Evolutionary conservation across 2,113 vertebrate species (phyloP).

Genomic region (Megaleporinus macrocephalus): DNA sequence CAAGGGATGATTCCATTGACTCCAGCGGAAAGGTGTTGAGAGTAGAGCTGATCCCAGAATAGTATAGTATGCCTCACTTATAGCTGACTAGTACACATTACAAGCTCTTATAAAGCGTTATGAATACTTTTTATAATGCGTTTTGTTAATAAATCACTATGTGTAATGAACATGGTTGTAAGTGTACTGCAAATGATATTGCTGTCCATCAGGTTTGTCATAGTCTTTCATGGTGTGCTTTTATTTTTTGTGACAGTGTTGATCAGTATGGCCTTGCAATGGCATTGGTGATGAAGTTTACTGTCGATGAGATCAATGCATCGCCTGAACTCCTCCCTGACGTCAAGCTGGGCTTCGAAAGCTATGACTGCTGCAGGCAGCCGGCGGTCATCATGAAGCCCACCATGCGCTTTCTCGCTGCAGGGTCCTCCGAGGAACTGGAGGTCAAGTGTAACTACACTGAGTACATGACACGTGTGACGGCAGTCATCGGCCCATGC

Average conservation of each 20-base stretch:
- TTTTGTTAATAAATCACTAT: no score
- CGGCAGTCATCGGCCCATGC: slow-evolving; percentile 84
- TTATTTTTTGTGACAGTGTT: slow-evolving; percentile 70
- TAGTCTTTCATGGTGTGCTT: neutral
- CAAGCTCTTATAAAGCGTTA: no score
- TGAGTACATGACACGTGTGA: slow-evolving; percentile 77
- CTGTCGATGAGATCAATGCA: slow-evolving; percentile 88
- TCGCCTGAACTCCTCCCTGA: slow-evolving; percentile 79
- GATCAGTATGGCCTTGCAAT: slow-evolving; percentile 73
- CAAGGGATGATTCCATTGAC: no score
- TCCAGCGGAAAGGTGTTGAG: no score
- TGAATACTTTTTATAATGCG: no score
- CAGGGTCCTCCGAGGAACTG: slow-evolving; percentile 31
- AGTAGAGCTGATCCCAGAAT: no score
- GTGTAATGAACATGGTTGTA: no score
- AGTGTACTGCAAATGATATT: neutral
- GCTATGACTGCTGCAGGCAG: slow-evolving; percentile 78
- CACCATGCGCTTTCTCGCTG: slow-evolving; percentile 79
- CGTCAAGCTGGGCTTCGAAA: slow-evolving; percentile 80
- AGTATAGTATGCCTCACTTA: no score
- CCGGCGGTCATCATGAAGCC: slow-evolving; percentile 75
- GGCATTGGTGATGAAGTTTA: slow-evolving; percentile 84
- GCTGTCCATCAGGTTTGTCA: neutral
- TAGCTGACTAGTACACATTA: no score
- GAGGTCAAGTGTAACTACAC: slow-evolving; percentile 80